phyloP scores from a whole-genome alignment of 2,113 vertebrate species.

The Mellivora capensis region DNA sequence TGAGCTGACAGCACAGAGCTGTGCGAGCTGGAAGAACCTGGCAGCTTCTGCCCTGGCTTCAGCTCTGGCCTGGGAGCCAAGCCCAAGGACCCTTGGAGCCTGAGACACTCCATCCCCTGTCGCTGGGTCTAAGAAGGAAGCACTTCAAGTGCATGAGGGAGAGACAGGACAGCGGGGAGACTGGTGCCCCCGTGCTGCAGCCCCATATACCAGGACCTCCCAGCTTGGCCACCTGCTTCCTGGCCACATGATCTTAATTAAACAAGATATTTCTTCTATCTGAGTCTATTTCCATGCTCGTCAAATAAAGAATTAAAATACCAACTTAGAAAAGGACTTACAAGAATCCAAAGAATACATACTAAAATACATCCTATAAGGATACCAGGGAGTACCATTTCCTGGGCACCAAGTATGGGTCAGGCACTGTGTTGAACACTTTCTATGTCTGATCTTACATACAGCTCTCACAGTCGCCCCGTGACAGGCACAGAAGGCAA shows the following conservation, averaged over 20 bases:
- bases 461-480: neutral
- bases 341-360: neutral
- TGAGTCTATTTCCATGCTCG: neutral
- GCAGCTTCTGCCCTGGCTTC: neutral
- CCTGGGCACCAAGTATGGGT: neutral
- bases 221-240: neutral
- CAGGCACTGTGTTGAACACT: neutral
- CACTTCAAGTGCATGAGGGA: neutral
- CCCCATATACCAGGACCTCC: neutral
- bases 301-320: slow-evolving; percentile 20
- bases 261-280: neutral
- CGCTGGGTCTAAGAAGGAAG: neutral
- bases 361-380: neutral
- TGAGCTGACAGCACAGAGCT: neutral
- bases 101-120: neutral
- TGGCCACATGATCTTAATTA: neutral
- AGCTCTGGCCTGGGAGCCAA: neutral
- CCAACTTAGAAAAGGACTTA: neutral
- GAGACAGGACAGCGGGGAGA: neutral
- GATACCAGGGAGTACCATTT: neutral
- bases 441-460: neutral
- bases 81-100: neutral
- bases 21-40: neutral
- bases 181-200: neutral
- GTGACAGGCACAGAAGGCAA: neutral